Evolutionary conservation across 2,113 vertebrate genomes (phyloP).

Genomic region (Orientallactaga bullata): DNA sequence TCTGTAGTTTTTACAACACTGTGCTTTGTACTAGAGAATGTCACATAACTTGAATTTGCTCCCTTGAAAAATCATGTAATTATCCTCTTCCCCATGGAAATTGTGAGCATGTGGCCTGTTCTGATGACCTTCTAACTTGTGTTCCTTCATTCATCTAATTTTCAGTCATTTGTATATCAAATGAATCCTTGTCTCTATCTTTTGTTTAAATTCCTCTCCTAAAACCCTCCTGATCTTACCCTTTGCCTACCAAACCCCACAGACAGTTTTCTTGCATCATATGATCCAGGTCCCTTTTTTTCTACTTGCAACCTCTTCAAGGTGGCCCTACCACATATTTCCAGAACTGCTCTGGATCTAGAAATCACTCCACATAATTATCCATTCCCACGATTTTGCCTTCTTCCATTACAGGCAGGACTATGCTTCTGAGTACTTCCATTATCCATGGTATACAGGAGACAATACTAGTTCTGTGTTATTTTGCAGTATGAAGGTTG

Average conservation of each 20-base stretch:
- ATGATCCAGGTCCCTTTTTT: neutral
- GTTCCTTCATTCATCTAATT: neutral
- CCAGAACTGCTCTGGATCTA: neutral
- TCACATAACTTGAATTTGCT: slow-evolving; percentile 10
- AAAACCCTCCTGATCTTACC: neutral
- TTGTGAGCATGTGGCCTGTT: neutral
- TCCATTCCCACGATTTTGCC: neutral
- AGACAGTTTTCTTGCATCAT: neutral
- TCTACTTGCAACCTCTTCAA: neutral
- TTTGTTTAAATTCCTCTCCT: neutral
- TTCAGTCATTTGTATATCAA: neutral
- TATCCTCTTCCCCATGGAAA: neutral
- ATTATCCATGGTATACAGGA: neutral
- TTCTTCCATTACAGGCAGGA: neutral
- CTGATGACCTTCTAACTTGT: neutral
- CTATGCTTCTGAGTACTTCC: neutral
- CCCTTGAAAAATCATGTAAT: neutral
- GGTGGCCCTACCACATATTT: neutral
- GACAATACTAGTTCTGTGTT: neutral
- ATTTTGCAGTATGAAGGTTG: neutral
- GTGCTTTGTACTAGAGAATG: neutral
- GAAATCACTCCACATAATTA: neutral
- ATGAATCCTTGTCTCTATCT: neutral
- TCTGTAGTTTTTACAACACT: neutral
- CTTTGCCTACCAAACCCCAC: neutral